A percentile compares a stretch with the other conserved stretches of the same genome.
Conservation (phyloP, 1,140 invertebrate species). For the Cardiocondyla obscurior region DNA sequence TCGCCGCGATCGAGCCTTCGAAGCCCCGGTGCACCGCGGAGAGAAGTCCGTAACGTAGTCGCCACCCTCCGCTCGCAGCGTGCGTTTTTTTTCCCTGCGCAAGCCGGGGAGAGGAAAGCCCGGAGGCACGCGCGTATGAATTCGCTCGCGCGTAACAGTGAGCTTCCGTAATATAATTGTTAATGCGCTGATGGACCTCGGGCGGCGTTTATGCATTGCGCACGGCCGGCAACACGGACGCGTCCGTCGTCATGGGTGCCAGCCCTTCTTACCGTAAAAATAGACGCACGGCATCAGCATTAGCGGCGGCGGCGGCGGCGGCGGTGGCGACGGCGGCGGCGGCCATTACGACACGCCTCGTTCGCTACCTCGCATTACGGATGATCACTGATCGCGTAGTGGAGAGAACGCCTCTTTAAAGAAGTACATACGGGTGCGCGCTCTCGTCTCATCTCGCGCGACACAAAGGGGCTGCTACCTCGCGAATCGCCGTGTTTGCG, state of each 20-base stretch:
- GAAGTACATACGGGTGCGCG: constrained; percentile 35
- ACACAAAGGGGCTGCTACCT: constrained; percentile 51
- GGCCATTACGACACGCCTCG: constrained; percentile 68
- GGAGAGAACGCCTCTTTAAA: constrained; percentile 47
- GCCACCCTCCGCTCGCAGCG: constrained; percentile 27
- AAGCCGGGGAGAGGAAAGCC: neutral
- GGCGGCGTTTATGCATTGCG: constrained; percentile 76
- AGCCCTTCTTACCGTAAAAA: constrained; percentile 78
- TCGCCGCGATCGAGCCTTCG: neutral
- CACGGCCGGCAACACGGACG: constrained; percentile 54
- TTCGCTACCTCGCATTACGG: constrained; percentile 67
- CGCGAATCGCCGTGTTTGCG: constrained; percentile 45
- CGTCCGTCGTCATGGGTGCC: constrained; percentile 61
- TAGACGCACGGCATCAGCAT: constrained; percentile 68
- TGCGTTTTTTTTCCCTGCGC: constrained; percentile 43
- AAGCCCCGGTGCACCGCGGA: neutral
- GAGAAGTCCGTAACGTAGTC: constrained; percentile 13
- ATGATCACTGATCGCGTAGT: constrained; percentile 69
- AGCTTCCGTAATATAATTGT: constrained; percentile 82
- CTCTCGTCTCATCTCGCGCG: constrained; percentile 38
- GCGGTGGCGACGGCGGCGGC: neutral
- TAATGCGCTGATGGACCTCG: constrained; percentile 80
- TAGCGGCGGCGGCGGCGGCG: constrained; percentile 1
- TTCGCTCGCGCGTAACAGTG: constrained; percentile 77
- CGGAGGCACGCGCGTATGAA: constrained; percentile 75